Evolutionary conservation across 2,113 vertebrate genomes (phyloP).

Genomic region (Oceanodroma tethys): DNA sequence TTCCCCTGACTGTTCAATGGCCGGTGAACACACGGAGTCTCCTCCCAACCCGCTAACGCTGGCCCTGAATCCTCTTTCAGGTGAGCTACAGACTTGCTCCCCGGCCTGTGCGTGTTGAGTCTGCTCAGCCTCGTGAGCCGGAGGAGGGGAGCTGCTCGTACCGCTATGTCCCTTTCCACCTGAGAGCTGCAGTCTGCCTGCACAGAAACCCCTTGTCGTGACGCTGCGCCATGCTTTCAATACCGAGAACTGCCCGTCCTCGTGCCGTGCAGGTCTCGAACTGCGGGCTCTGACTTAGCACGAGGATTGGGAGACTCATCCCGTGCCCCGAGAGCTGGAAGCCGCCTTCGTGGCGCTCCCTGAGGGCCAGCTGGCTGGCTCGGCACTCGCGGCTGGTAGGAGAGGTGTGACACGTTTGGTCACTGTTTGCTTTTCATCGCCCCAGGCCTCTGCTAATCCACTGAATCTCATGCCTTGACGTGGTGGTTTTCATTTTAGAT

Average conservation of each 20-base stretch:
- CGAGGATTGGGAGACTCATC: background rate
- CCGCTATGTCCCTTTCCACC: background rate
- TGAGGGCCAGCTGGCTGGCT: background rate
- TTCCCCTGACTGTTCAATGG: background rate
- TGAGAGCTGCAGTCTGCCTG: background rate
- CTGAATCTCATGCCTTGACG: accelerated
- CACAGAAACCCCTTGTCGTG: accelerated
- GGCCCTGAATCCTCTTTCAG: background rate
- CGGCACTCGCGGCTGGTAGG: accelerated
- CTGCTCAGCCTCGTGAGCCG: background rate
- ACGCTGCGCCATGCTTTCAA: background rate
- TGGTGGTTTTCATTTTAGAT: accelerated
- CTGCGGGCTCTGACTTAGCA: accelerated
- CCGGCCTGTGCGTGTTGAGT: background rate
- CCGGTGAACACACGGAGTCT: background rate
- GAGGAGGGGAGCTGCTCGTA: background rate
- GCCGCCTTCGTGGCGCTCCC: accelerated
- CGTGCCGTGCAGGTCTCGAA: background rate
- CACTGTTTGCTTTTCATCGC: background rate
- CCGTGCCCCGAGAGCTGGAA: background rate
- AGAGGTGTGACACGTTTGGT: accelerated
- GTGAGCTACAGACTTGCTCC: background rate
- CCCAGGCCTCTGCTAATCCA: accelerated
- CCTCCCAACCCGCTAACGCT: background rate
- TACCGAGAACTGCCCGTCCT: background rate